Conservation (phyloP, 2,113 vertebrate species). For the Tinamus guttatus region DNA sequence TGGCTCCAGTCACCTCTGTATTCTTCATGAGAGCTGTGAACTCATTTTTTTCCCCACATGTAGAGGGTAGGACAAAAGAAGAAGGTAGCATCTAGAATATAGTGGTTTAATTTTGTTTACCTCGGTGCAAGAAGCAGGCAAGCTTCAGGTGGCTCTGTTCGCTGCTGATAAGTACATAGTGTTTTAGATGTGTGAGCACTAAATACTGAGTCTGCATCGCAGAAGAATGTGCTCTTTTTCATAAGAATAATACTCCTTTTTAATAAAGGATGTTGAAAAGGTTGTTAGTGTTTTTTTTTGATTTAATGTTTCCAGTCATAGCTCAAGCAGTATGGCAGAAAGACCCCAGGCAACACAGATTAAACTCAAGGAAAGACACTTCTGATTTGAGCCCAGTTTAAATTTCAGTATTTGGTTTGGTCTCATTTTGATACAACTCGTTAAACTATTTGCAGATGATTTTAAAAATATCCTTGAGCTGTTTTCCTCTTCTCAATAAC, state of each 20-base stretch:
- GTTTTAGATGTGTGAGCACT: background rate
- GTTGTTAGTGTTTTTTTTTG: background rate
- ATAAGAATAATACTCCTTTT: background rate
- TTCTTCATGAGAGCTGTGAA: background rate
- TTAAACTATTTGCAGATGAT: background rate
- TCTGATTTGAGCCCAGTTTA: background rate
- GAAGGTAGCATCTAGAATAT: background rate
- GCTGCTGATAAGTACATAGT: background rate
- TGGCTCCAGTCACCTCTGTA: background rate
- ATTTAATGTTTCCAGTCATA: background rate
- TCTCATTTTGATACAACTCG: background rate
- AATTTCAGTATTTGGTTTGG: background rate
- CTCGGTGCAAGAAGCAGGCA: background rate
- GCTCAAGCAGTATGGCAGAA: too few species aligned
- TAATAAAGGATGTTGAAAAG: background rate
- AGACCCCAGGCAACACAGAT: rapidly evolving
- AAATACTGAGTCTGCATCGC: background rate
- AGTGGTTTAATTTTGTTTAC: background rate
- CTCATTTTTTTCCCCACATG: rapidly evolving
- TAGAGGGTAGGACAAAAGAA: background rate
- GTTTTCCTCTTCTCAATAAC: background rate
- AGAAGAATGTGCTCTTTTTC: background rate
- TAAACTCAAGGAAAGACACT: background rate
- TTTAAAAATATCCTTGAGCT: constrained; percentile 16
- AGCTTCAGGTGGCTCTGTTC: background rate